Base-by-base conservation (phyloP, 2,888 invertebrate genomes). In the Melikaiella ostensackeni region DNA sequence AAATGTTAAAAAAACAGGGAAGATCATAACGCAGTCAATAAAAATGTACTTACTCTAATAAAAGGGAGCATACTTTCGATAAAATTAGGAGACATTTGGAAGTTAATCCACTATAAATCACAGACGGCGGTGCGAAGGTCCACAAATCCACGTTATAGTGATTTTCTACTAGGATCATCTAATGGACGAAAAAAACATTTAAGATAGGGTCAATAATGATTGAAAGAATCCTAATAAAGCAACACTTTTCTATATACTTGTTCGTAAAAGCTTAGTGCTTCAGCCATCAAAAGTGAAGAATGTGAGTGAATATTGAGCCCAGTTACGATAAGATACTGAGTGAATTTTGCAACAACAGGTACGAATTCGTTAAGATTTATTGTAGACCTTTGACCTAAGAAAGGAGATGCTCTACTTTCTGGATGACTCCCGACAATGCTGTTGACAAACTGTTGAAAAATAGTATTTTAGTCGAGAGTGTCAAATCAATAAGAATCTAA, bases 251-350 rank as follows among this genome's bases (percentile, higher is more conserved):
- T 33, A 21, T 1, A n/a, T 83, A 88, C 89, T 76, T 86, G 77
- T 77, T 91, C 90, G 75, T 91, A 91, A 79, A 89, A 90, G 46
- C 82, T 80, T 8, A 91, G 79, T 33, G 87, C 84, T 77, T 88
- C 88, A 30, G 84, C 83, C 19, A 91, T 82, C 38, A 91, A 76
- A 13, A 82, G 27, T 21, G 77, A 27, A 78, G 87, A 61, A 11
- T 86, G 83, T 6, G 77, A 75, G 63, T 91, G 89, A 50, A 84
- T 82, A 35, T 86, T 86, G 59, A 91, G 81, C 30, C 90, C 90
- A 38, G 83, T 80, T 2, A 83, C 75, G 4, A 89, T 86, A 19
- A 91, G 84, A 73, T 88, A 78, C 50, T 85, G 81, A 0, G 80
- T 77, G 4, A 85, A 75, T 42, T 79, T 78, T 33, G 80, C 82